phyloP scores from a whole-genome alignment of 2,888 invertebrate species.

The Deilephila elpenor region DNA sequence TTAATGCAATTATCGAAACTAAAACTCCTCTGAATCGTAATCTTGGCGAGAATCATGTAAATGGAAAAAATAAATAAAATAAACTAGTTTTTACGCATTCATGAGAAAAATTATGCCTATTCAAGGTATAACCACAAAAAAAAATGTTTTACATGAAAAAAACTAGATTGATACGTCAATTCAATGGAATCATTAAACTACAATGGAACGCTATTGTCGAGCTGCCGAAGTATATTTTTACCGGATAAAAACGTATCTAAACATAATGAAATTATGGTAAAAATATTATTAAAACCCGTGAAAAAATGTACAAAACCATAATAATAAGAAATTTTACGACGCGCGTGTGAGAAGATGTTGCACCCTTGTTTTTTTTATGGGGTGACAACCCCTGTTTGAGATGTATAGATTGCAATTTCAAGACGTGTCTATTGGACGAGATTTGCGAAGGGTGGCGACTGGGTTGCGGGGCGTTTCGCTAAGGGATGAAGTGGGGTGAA shows the following conservation, averaged over 20 bases:
- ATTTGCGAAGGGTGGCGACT: slow-evolving; percentile 26
- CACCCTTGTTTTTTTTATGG: slow-evolving; percentile 8
- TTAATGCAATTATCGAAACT: no score
- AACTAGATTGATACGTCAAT: slow-evolving; percentile 11
- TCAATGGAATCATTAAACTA: neutral
- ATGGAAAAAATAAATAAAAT: neutral
- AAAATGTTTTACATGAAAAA: neutral
- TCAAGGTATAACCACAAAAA: neutral
- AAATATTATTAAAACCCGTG: neutral
- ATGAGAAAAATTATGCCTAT: neutral
- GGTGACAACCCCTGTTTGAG: slow-evolving; percentile 21
- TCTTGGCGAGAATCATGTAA: neutral
- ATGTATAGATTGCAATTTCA: slow-evolving; percentile 27
- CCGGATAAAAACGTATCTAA: neutral
- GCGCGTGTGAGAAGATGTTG: slow-evolving; percentile 7
- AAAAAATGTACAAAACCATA: neutral
- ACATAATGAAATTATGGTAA: slow-evolving; percentile 22
- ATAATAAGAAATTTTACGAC: slow-evolving; percentile 21
- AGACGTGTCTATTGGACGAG: slow-evolving; percentile 26
- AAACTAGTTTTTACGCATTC: neutral
- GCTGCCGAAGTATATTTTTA: neutral
- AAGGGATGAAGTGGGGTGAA: slow-evolving; percentile 11
- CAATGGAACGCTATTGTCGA: neutral
- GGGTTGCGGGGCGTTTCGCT: neutral
- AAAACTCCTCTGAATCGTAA: no score